Conservation (phyloP, 2,113 vertebrate genomes). For the Hucho hucho region DNA sequence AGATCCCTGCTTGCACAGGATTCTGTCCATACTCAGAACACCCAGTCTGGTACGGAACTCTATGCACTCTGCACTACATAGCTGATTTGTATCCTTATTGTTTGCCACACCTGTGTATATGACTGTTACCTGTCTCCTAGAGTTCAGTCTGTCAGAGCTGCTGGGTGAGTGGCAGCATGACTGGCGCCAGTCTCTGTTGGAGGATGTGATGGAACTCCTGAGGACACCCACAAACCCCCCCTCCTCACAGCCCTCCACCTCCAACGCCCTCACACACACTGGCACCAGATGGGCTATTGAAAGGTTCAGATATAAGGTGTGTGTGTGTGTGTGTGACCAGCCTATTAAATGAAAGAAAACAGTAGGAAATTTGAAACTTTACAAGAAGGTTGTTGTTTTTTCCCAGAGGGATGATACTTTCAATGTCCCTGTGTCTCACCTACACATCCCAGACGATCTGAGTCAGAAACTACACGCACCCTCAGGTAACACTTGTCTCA, state of each 20-base stretch:
- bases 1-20: not conserved
- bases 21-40: not conserved
- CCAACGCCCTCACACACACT: not conserved
- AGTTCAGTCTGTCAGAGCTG: not conserved
- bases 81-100: not conserved
- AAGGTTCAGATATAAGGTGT: not conserved
- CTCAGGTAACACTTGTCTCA: not conserved
- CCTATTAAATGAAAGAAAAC: not conserved
- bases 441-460: not conserved
- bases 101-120: not conserved
- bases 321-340: not conserved
- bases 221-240: not conserved
- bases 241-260: not conserved
- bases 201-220: not conserved
- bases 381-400: not conserved
- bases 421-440: conserved; percentile 8
- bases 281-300: not conserved
- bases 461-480: not conserved
- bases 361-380: not conserved
- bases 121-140: not conserved
- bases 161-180: conserved; percentile 5
- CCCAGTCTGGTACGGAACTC: not conserved
- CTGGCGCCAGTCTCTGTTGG: not conserved
- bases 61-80: not conserved
- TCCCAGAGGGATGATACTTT: not conserved